Evolutionary conservation across 2,888 invertebrate species (phyloP).

Genomic region (Epinotia brunnichana): DNA sequence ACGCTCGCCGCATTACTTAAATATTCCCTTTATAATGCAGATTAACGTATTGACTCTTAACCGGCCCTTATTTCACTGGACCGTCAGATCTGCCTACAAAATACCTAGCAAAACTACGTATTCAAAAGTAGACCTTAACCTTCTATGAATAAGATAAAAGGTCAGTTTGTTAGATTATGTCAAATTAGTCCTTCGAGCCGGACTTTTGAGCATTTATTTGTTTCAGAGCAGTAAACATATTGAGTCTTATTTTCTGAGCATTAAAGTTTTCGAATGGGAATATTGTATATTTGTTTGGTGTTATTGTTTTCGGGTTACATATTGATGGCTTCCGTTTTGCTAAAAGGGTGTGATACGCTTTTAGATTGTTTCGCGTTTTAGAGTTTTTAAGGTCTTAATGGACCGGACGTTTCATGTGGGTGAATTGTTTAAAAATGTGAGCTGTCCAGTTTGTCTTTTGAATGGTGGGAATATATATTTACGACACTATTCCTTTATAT

Average conservation of each 20-base stretch:
- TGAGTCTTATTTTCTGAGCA: conserved; percentile 12
- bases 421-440: conserved; percentile 56
- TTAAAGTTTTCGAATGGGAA: conserved; percentile 8
- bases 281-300: conserved; percentile 22
- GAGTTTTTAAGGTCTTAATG: conserved; percentile 68
- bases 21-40: conserved; percentile 79
- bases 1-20: conserved; percentile 74
- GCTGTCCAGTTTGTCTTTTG: conserved; percentile 37
- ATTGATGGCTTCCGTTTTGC: conserved; percentile 62
- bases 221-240: neutral
- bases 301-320: conserved; percentile 46
- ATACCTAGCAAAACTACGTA: conserved; percentile 11
- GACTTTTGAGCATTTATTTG: conserved; percentile 20
- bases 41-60: conserved; percentile 77
- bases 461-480: conserved; percentile 12
- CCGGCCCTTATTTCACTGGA: conserved; percentile 52
- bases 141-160: neutral
- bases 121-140: neutral
- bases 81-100: conserved; percentile 39
- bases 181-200: conserved; percentile 26
- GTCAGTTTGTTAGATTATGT: neutral
- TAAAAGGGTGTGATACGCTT: conserved; percentile 58
- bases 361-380: conserved; percentile 59
- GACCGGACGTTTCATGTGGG: conserved; percentile 67
- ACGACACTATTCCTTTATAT: neutral